phyloP scores from a whole-genome alignment of 1,140 invertebrate genomes.

The Neodiprion fabricii region DNA sequence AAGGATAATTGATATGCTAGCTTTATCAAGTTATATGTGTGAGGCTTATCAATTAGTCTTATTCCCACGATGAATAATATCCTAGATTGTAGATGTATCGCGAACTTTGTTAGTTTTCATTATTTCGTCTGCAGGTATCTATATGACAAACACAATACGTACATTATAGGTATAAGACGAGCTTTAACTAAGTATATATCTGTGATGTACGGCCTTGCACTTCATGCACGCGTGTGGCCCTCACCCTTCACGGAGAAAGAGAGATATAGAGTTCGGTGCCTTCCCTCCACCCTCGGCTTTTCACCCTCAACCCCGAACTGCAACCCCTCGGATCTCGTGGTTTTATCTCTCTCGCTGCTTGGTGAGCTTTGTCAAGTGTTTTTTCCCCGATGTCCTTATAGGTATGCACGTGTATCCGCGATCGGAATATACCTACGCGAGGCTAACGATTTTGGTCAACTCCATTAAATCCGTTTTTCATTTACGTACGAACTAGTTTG shows the following conservation, averaged over 20 bases:
- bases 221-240: neutral
- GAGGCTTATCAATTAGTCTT: no score
- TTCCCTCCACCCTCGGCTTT: neutral
- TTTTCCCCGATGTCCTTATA: neutral
- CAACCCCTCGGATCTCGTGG: neutral
- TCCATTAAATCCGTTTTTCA: neutral
- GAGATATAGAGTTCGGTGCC: neutral
- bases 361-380: neutral
- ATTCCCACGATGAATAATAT: no score
- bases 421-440: neutral
- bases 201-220: neutral
- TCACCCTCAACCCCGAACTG: neutral
- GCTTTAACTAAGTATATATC: neutral
- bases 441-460: neutral
- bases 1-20: no score
- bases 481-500: neutral
- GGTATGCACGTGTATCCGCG: neutral
- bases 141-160: no score
- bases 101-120: no score
- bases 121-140: no score
- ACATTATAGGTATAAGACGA: no score
- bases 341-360: neutral
- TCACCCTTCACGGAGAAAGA: neutral
- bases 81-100: no score
- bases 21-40: no score